These are phyloP conservation scores for Microdon myrmicae DNA, from an alignment of 2,888 invertebrate genomes.

Conservation along the genomic window DNA sequence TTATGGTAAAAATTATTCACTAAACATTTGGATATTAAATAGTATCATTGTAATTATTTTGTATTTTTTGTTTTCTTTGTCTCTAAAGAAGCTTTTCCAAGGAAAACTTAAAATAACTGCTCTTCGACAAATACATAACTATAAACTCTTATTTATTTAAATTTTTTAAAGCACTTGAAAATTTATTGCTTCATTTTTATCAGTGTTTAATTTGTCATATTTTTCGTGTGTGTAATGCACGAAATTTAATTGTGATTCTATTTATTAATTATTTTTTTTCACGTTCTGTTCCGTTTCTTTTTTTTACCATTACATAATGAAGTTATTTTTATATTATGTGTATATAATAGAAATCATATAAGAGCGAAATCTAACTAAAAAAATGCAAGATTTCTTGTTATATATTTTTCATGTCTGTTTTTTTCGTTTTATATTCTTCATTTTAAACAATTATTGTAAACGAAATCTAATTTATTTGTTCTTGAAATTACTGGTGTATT, in stretches of 20 bases:
- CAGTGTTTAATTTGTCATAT: constrained; percentile 8
- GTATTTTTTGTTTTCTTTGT: constrained; percentile 13
- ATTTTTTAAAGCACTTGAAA: constrained; percentile 51
- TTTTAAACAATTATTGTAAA: constrained; percentile 16
- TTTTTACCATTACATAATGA: constrained; percentile 34
- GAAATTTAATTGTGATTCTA: constrained; percentile 26
- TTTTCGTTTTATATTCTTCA: constrained; percentile 6
- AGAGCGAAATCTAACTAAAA: constrained; percentile 13
- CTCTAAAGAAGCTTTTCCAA: too few species aligned
- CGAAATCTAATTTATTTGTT: constrained; percentile 10
- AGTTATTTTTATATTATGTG: constrained; percentile 33
- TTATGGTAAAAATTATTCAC: constrained; percentile 20
- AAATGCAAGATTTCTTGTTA: constrained; percentile 35
- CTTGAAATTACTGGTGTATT: constrained; percentile 42
- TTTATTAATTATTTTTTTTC: constrained; percentile 21
- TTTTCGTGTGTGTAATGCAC: constrained; percentile 26
- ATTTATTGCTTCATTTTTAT: constrained; percentile 45
- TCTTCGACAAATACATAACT: constrained; percentile 30
- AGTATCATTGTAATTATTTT: constrained; percentile 3
- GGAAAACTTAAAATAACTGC: constrained; percentile 51
- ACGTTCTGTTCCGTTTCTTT: constrained; percentile 35
- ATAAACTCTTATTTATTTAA: constrained; percentile 19
- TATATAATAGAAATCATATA: constrained; percentile 3
- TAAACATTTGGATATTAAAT: constrained; percentile 24
- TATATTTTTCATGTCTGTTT: constrained; percentile 18